A percentile compares a stretch with the other conserved stretches of the same genome.
phyloP scores from a whole-genome alignment of 2,797 vertebrate genomes.

The Phoebastria nigripes region DNA sequence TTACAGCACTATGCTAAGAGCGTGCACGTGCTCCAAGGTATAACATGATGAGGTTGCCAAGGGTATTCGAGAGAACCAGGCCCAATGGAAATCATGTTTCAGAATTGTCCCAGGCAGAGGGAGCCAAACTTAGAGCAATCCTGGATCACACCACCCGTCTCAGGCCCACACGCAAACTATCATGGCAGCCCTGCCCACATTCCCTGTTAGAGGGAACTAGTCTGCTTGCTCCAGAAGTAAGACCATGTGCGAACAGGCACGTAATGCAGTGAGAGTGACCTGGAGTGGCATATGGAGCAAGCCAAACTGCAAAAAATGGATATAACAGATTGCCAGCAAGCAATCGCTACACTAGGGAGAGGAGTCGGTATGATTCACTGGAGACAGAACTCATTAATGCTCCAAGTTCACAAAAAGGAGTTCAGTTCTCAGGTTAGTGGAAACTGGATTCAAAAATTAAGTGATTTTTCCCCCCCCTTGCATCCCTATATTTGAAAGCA shows the following conservation, averaged over 20 bases:
- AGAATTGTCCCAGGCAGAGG: background rate
- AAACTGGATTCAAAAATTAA: background rate
- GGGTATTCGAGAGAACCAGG: background rate
- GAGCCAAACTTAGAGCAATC: background rate
- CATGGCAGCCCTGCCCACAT: fast-evolving
- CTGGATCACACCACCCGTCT: background rate
- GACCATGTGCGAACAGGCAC: background rate
- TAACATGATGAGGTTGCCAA: background rate
- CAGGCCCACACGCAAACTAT: background rate
- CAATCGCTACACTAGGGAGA: background rate
- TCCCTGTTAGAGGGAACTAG: background rate
- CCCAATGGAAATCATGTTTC: background rate
- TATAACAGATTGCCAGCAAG: background rate
- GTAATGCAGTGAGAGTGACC: background rate
- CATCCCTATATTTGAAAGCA: background rate
- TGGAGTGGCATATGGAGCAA: background rate
- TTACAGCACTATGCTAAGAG: background rate
- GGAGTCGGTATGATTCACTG: fast-evolving
- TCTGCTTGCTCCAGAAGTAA: background rate
- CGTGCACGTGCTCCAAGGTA: fast-evolving
- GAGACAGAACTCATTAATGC: background rate
- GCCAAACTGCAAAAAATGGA: background rate
- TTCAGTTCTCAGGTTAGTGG: background rate
- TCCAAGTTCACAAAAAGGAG: background rate
- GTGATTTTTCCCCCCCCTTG: background rate